Conservation (phyloP, 2,888 invertebrate genomes). For the Megalurothrips usitatus region DNA sequence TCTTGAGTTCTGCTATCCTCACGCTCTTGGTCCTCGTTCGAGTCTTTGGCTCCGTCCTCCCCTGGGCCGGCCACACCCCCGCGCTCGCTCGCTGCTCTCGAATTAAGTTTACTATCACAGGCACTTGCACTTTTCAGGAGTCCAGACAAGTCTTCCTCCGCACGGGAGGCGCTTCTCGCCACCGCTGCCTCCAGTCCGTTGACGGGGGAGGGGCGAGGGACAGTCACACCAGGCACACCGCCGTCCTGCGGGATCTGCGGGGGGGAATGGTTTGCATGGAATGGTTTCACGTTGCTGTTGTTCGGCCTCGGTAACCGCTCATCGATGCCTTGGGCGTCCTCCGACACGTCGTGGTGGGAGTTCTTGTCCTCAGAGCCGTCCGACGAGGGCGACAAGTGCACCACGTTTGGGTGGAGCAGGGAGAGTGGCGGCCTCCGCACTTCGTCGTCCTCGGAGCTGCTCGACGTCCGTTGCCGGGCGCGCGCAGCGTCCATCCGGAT, state of each 20-base stretch:
- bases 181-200: slow-evolving; percentile 40
- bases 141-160: slow-evolving; percentile 33
- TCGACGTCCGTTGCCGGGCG: slow-evolving; percentile 40
- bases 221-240: slow-evolving; percentile 44
- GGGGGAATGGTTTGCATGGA: slow-evolving; percentile 38
- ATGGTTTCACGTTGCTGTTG: not conserved
- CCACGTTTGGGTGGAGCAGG: slow-evolving; percentile 1
- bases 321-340: slow-evolving; percentile 50
- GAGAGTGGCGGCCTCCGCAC: not conserved
- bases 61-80: slow-evolving; percentile 32
- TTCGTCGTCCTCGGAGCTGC: slow-evolving; percentile 36
- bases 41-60: slow-evolving; percentile 37
- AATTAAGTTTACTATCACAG: slow-evolving; percentile 52
- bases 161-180: slow-evolving; percentile 33
- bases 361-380: slow-evolving; percentile 30
- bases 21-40: slow-evolving; percentile 31
- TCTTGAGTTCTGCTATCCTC: slow-evolving; percentile 38
- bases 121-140: slow-evolving; percentile 45
- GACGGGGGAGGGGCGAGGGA: slow-evolving; percentile 43
- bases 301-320: slow-evolving; percentile 41
- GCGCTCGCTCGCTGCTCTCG: slow-evolving; percentile 38
- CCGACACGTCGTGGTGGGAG: not conserved
- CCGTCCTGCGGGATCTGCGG: slow-evolving; percentile 44
- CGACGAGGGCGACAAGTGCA: slow-evolving; percentile 33
- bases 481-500: slow-evolving; percentile 44